phyloP scores from a whole-genome alignment of 2,113 vertebrate species.

The Cygnus buccinator region DNA sequence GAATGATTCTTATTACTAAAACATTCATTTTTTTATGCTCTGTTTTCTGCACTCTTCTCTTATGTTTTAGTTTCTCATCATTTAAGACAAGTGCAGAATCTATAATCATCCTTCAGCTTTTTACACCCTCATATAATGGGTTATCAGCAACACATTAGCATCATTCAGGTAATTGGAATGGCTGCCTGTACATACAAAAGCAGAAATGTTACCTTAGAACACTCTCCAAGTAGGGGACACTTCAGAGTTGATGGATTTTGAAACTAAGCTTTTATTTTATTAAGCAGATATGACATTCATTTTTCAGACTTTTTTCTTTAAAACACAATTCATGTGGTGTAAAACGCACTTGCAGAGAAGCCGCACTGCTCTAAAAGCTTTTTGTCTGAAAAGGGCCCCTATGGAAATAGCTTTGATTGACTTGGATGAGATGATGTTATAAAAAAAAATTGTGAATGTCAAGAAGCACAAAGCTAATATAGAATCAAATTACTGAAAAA shows the following conservation, averaged over 20 bases:
- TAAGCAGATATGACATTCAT: conserved; percentile 1
- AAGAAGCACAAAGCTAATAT: not conserved
- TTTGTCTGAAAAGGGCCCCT: not conserved
- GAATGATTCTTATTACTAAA: conserved; percentile 69
- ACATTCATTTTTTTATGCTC: conserved; percentile 67
- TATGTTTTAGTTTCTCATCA: conserved; percentile 52
- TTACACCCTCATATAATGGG: conserved; percentile 65
- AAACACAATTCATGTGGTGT: not conserved
- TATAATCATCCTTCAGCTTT: conserved; percentile 58
- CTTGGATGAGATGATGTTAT: not conserved
- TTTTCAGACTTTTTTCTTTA: conserved; percentile 23
- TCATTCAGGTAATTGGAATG: conserved; percentile 70
- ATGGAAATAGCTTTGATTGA: not conserved
- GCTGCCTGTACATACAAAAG: conserved; percentile 71
- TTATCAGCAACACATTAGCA: conserved; percentile 69
- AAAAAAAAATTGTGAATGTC: not conserved
- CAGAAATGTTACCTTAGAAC: conserved; percentile 55
- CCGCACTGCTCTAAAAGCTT: not conserved
- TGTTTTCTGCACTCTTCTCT: conserved; percentile 69
- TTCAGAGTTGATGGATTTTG: conserved; percentile 17
- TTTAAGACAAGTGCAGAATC: conserved; percentile 57
- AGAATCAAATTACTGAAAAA: not conserved
- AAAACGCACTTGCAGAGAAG: not conserved
- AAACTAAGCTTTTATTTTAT: conserved; percentile 56
- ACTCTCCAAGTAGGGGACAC: not conserved